Percentiles rank a stretch among this genome's conserved stretches.
Conservation (phyloP, 1,140 invertebrate species). For the Heliconius nattereri region DNA sequence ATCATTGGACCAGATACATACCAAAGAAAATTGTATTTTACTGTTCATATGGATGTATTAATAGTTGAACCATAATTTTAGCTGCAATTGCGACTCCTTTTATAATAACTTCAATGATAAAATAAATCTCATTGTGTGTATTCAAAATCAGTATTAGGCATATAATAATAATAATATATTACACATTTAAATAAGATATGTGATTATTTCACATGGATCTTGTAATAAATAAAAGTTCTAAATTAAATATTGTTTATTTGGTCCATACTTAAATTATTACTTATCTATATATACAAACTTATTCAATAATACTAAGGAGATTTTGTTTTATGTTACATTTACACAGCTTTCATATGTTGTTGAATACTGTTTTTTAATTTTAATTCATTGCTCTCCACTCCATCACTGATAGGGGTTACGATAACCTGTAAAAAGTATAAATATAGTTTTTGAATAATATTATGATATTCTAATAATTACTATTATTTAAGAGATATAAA, state of each 20-base stretch:
- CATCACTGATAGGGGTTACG: slow-evolving; percentile 61
- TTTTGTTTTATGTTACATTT: slow-evolving; percentile 35
- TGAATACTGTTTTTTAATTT: slow-evolving; percentile 50
- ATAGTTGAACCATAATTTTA: too few species aligned
- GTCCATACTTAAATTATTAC: slow-evolving; percentile 35
- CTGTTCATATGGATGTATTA: too few species aligned
- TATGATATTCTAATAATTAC: background rate
- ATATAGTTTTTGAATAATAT: background rate
- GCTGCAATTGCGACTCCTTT: too few species aligned
- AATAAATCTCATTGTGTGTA: too few species aligned
- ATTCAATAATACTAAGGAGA: slow-evolving; percentile 56
- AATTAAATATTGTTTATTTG: slow-evolving; percentile 14
- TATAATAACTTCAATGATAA: too few species aligned
- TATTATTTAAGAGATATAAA: too few species aligned
- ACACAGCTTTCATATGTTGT: slow-evolving; percentile 56
- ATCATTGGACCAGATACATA: too few species aligned
- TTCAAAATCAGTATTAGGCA: background rate
- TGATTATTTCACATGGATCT: background rate
- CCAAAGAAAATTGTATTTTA: too few species aligned
- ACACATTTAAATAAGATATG: background rate
- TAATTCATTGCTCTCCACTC: slow-evolving; percentile 49
- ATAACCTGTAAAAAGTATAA: slow-evolving; percentile 52
- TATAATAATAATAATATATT: background rate
- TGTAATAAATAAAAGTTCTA: background rate
- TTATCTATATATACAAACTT: slow-evolving; percentile 59